phyloP scores from a whole-genome alignment of 2,888 invertebrate species.

The Drosophila barbarae region DNA sequence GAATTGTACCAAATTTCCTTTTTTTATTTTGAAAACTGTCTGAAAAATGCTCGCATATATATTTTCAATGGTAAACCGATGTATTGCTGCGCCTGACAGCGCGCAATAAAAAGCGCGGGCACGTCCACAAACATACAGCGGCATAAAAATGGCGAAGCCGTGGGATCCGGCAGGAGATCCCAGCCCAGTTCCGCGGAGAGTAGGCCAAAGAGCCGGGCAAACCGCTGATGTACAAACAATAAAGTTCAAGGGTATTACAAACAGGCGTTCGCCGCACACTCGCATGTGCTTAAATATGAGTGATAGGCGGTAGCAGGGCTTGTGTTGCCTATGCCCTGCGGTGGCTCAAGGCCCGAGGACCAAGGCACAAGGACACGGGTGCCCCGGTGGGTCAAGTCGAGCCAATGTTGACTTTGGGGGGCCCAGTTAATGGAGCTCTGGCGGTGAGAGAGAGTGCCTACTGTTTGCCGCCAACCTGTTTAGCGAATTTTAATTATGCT shows the following conservation, averaged over 20 bases:
- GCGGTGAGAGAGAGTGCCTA: conserved; percentile 6
- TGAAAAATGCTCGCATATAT: conserved; percentile 63
- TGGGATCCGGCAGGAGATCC: conserved; percentile 54
- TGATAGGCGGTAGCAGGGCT: conserved; percentile 46
- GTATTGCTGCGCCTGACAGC: conserved; percentile 70
- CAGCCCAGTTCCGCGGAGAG: conserved; percentile 28
- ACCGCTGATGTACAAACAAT: conserved; percentile 75
- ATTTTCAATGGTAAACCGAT: conserved; percentile 68
- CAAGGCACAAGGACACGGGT: conserved; percentile 3
- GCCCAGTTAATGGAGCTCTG: conserved; percentile 51
- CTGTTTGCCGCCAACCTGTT: conserved; percentile 48
- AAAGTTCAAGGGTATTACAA: conserved; percentile 71
- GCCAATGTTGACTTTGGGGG: conserved; percentile 59
- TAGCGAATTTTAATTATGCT: conserved; percentile 68
- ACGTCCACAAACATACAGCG: conserved; percentile 18
- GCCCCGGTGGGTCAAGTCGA: conserved; percentile 56
- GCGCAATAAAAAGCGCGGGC: conserved; percentile 56
- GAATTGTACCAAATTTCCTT: conserved; percentile 35
- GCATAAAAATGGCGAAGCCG: conserved; percentile 45
- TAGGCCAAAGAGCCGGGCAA: conserved; percentile 43
- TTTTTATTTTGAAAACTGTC: conserved; percentile 62
- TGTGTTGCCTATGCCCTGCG: conserved; percentile 59
- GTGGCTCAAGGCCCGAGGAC: conserved; percentile 37
- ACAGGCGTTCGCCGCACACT: conserved; percentile 29
- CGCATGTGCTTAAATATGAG: conserved; percentile 26